Percentiles rank a stretch among this genome's conserved stretches.
Evolutionary conservation across 2,797 vertebrate genomes (phyloP).

Genomic region (Urocyon cinereoargenteus): DNA sequence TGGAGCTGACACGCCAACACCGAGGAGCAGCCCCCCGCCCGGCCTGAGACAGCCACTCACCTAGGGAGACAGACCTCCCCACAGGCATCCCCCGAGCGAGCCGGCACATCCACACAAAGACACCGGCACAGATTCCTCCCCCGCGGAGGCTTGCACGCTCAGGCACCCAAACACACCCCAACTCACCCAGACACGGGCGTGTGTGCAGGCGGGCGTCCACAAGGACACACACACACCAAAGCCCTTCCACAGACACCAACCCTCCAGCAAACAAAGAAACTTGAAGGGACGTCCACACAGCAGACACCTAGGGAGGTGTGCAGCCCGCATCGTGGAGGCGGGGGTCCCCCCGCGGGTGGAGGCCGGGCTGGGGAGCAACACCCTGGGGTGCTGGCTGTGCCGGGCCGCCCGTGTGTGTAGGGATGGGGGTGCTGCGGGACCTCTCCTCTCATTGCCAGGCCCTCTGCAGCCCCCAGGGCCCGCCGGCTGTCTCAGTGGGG

Average conservation of each 20-base stretch:
- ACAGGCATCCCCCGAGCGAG: conserved; percentile 11
- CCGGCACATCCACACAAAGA: conserved; percentile 67
- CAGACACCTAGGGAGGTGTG: conserved; percentile 74
- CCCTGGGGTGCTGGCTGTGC: too few relatives aligned
- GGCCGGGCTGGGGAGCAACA: too few relatives aligned
- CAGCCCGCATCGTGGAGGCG: conserved; percentile 74
- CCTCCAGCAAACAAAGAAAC: conserved; percentile 79
- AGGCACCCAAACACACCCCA: not conserved
- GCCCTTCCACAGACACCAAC: not conserved
- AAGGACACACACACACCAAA: not conserved
- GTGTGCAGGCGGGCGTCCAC: not conserved
- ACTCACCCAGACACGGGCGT: not conserved
- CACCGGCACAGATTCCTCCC: conserved; percentile 18
- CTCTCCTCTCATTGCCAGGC: not conserved
- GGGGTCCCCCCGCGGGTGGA: conserved; percentile 20
- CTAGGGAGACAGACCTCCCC: conserved; percentile 48
- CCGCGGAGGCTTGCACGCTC: not conserved
- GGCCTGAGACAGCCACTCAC: conserved; percentile 57
- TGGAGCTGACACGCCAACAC: conserved; percentile 57
- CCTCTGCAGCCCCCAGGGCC: conserved; percentile 15
- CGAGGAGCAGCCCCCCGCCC: not conserved
- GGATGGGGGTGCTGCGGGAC: not conserved
- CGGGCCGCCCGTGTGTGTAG: not conserved
- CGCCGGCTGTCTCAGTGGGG: not conserved
- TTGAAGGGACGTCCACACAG: conserved; percentile 55